Base-by-base conservation (phyloP, 1,140 invertebrate genomes). In the Sycophaga agraensis region DNA sequence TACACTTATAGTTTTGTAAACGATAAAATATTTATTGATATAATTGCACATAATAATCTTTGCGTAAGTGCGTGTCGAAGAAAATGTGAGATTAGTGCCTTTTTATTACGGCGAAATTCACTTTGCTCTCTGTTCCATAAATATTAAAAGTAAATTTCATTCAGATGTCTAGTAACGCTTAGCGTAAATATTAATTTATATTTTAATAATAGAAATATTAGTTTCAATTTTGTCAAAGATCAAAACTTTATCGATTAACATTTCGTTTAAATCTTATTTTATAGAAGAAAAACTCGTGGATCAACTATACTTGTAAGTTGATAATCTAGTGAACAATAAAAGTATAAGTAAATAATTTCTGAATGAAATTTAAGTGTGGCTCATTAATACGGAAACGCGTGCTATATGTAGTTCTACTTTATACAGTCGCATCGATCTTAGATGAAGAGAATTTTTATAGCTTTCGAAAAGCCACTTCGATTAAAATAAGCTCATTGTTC, bases 71-170 rank as follows among this genome's bases (percentile, higher is more conserved):
- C 42, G 21, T 45, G 21, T 54, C 39, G 40, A 60, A 45, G n/a
- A 60, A 46, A 54, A 34, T 28, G 59, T 48, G 42, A 34, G 42
- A 61, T 54, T 61, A 54, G 50, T 61, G 50, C 50, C 42, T 61
- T 54, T 60, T 31, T 22, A 53, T 53, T 53, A 54, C 14, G 11
- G 26, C 34, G n/a, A 37, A n/a, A 48, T 51, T 60, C 4, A 61
- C 43, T 61, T 60, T 60, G 58, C 58, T 60, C 55, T 57, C 49
- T 53, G 26, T 17, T 31, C 22, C n/a, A n/a, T n/a, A n/a, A n/a
- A n/a, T n/a, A n/a, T n/a, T n/a, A n/a, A n/a, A n/a, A n/a, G n/a
- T n/a, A n/a, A n/a, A n/a, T n/a, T n/a, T n/a, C n/a, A n/a, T n/a
- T n/a, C n/a, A n/a, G n/a, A n/a, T n/a, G n/a, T n/a, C n/a, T n/a